Base-by-base conservation (phyloP, 2,113 vertebrate genomes). In the Paradoxurus hermaphroditus region DNA sequence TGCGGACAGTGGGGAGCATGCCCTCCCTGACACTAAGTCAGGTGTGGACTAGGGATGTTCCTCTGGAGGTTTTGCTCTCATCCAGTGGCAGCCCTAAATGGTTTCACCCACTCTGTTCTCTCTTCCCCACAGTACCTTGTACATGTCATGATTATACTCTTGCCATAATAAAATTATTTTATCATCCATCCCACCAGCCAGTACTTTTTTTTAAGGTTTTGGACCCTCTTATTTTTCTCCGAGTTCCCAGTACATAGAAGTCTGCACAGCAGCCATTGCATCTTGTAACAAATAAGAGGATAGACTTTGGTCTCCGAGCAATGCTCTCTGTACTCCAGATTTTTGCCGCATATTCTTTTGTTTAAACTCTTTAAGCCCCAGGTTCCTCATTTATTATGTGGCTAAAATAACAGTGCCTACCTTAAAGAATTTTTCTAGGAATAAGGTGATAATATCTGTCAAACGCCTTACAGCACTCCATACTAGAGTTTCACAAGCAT, bases 1-100 rank as follows among this genome's bases (percentile, higher is more conserved):
- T 10, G 25, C 67, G 78, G 59, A 13, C 16, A 4, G 14, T 3
- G 49, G 82, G 23, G n/a, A 70, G n/a, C 3, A 2, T 9, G 11
- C 9, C 68, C 11, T 46, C 34, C 56, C 31, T 34, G 9, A 21
- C 7, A 41, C 73, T 46, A 13, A 31, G 41, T n/a, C 41, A 65
- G 5, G 16, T 7, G 23, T 27, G 15, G 19, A 25, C 14, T 29
- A 14, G 0, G 0, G 7, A 25, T 1, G 18, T 23, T 5, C 21
- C 25, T 34, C 14, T 29, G 46, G 36, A 56, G 29, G 23, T 36
- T 14, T 70, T 29, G 11, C 4, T 34, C 39, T 65, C 53, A 13
- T 67, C 39, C 13, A 49, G 7, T 1, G 11, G 27, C 68, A 83
- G 34, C 23, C 19, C 65, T n/a, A 36, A 39, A n/a, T 34, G 25